Base-by-base conservation (phyloP, 2,888 invertebrate genomes). In the Keiferia lycopersicella region DNA sequence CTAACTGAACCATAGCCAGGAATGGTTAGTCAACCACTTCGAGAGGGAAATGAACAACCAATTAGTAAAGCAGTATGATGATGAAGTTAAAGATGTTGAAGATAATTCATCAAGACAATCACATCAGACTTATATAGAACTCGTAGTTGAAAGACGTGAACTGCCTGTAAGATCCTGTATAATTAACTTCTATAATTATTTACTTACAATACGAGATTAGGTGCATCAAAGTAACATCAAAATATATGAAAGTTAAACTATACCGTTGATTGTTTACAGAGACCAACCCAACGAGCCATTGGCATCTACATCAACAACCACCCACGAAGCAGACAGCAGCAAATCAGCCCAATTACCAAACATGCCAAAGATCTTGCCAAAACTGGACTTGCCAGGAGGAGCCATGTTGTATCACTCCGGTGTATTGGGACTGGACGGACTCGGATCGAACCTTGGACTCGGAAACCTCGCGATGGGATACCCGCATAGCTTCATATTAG, bases 381-480 rank as follows among this genome's bases (percentile, higher is more conserved):
- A 90, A 73, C 73, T 89, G 0, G 86, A 88, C 71, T 79, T 91
- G 59, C 91, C 91, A 0, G 90, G 90, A 2, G 91, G 90, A n/a
- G 88, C 90, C 0, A 89, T 90, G 88, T 73, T 91, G 70, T 91
- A 90, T 71, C 91, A 84, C 58, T 80, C 88, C 0, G 82, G 87
- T 0, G 83, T 90, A 0, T 67, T 91, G 11, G 81, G 84, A 18
- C 85, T 85, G 0, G 91, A 91, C 14, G 85, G 87, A 2, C 74
- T 91, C 18, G 86, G 87, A 41, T 78, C 79, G 1, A 90, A 89
- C 62, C 77, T 91, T 63, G 88, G 91, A 2, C 74, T 91, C 0
- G 89, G 89, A 0, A 89, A 89, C 65, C 68, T 91, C 66, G 87
- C 90, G 0, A 90, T 91, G 91, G 85, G 87, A 22, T 92, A 92